These are phyloP conservation scores for Agonopterix arenella DNA, from an alignment of 2,888 invertebrate species.

Conservation along the genomic window DNA sequence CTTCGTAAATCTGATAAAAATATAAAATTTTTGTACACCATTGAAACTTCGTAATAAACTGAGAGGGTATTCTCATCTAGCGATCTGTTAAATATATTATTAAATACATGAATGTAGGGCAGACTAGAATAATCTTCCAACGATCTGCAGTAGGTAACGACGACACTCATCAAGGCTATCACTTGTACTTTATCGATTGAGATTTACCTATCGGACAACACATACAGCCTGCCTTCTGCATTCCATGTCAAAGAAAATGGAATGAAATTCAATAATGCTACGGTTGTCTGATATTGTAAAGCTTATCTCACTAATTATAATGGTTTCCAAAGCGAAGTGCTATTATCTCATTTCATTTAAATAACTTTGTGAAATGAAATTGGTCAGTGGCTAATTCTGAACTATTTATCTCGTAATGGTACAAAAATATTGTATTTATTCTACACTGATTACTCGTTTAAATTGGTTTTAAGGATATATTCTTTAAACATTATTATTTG, in stretches of 20 bases:
- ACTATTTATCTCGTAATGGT: slow-evolving; percentile 54
- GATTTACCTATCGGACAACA: slow-evolving; percentile 36
- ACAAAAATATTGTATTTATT: slow-evolving; percentile 65
- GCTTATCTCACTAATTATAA: slow-evolving; percentile 49
- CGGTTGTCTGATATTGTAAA: slow-evolving; percentile 43
- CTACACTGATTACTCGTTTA: slow-evolving; percentile 42
- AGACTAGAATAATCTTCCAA: slow-evolving; percentile 28
- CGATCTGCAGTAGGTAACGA: slow-evolving; percentile 37
- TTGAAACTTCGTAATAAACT: slow-evolving; percentile 5
- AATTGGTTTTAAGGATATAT: slow-evolving; percentile 47
- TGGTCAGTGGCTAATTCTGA: slow-evolving; percentile 53
- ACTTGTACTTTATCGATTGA: slow-evolving; percentile 63
- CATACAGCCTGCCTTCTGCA: slow-evolving; percentile 19
- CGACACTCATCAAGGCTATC: slow-evolving; percentile 60
- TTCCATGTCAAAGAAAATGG: slow-evolving; percentile 43
- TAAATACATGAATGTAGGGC: slow-evolving; percentile 18
- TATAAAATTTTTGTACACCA: slow-evolving; percentile 41
- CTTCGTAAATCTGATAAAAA: slow-evolving; percentile 69
- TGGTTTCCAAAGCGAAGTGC: slow-evolving; percentile 22
- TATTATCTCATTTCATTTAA: slow-evolving; percentile 23
- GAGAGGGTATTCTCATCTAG: slow-evolving; percentile 50
- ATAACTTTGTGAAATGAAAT: slow-evolving; percentile 34
- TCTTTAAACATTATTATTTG: slow-evolving; percentile 66
- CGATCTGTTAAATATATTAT: slow-evolving; percentile 47
- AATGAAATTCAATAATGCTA: slow-evolving; percentile 54